Percentiles rank a stretch among this genome's conserved stretches.
Conservation (phyloP, 2,888 invertebrate species). For the Chloromyia formosa region DNA sequence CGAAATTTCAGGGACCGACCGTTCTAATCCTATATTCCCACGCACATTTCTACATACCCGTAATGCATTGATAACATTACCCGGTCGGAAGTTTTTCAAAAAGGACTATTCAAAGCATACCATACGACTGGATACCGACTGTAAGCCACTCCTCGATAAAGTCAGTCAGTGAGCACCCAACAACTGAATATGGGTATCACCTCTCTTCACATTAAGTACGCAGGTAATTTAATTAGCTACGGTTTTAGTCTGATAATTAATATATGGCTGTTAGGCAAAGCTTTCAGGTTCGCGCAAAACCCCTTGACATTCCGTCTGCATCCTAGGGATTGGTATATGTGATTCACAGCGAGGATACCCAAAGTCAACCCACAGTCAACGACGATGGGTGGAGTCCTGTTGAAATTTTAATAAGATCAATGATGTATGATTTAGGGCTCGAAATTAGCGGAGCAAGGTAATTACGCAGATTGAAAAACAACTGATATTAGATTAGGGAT, state of each 20-base stretch:
- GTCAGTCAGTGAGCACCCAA: too few relatives aligned
- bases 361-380: neutral
- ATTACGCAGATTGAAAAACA: conserved; percentile 48
- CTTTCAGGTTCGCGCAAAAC: neutral
- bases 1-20: too few relatives aligned
- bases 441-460: conserved; percentile 38
- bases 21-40: too few relatives aligned
- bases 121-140: too few relatives aligned
- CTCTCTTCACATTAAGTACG: neutral
- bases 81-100: too few relatives aligned
- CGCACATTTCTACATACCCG: too few relatives aligned
- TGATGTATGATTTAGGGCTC: conserved; percentile 44
- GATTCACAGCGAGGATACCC: neutral
- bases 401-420: conserved; percentile 47
- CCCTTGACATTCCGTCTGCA: neutral
- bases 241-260: conserved; percentile 35
- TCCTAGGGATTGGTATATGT: neutral
- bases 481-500: conserved; percentile 45
- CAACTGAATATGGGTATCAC: too few relatives aligned
- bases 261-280: conserved; percentile 19
- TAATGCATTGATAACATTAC: too few relatives aligned
- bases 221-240: conserved; percentile 35
- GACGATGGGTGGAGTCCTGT: neutral
- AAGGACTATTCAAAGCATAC: too few relatives aligned
- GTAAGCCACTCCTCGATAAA: too few relatives aligned